phyloP scores from a whole-genome alignment of 64 coral and sea anemone species.

The Pocillopora damicornis region DNA sequence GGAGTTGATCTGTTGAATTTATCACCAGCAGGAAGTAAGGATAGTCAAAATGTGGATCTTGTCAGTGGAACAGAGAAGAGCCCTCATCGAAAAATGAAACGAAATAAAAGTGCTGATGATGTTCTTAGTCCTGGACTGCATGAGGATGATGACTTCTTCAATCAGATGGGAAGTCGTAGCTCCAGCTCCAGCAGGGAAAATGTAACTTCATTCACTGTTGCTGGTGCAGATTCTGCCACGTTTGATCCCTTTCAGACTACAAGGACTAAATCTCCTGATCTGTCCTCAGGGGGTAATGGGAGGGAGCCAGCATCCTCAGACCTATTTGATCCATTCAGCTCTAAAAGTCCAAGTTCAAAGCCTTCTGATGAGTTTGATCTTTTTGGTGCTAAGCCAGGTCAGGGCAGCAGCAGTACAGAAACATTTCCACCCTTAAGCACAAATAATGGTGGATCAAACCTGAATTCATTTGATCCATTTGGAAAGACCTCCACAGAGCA shows the following conservation, averaged over 20 bases:
- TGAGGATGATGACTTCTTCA: constrained; percentile 83
- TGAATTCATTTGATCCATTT: constrained; percentile 6
- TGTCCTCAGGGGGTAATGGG: background rate
- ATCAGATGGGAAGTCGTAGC: constrained; percentile 67
- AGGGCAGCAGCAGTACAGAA: background rate
- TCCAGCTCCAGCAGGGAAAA: constrained; percentile 76
- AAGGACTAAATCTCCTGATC: constrained; percentile 29
- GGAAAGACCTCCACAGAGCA: background rate
- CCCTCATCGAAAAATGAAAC: constrained; percentile 35
- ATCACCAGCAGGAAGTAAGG: constrained; percentile 49
- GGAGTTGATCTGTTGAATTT: constrained; percentile 81
- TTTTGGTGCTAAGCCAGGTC: background rate
- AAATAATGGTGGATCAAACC: constrained; percentile 3
- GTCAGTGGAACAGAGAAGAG: constrained; percentile 62
- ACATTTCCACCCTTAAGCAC: constrained; percentile 13
- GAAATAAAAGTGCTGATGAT: constrained; percentile 92
- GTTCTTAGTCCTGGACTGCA: constrained; percentile 57
- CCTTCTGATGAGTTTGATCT: constrained; percentile 58
- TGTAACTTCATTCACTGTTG: constrained; percentile 41
- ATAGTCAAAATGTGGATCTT: constrained; percentile 85
- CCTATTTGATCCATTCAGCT: constrained; percentile 44
- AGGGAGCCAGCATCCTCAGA: constrained; percentile 18
- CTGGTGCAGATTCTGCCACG: constrained; percentile 29
- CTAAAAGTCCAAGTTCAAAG: constrained; percentile 1
- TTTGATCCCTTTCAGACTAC: constrained; percentile 58